These are phyloP conservation scores for Ormyrus pomaceus DNA, from an alignment of 2,888 invertebrate genomes.

Conservation along the genomic window DNA sequence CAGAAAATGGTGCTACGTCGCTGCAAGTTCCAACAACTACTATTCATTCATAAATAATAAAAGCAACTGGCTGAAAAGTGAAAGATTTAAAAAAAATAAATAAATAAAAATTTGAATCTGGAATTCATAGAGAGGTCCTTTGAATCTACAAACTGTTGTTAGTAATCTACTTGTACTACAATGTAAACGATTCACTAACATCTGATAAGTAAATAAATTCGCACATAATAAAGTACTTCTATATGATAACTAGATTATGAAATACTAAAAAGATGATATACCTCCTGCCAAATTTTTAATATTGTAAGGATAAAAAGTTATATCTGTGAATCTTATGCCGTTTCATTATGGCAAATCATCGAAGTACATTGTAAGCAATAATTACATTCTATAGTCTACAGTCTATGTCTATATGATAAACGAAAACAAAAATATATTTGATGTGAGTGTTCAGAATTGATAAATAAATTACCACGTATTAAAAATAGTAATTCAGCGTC, in stretches of 20 bases:
- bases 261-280: slow-evolving; percentile 33
- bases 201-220: too few species aligned
- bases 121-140: slow-evolving; percentile 2
- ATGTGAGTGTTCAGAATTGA: slow-evolving; percentile 46
- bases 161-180: too few species aligned
- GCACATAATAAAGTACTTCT: too few species aligned
- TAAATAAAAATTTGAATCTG: slow-evolving; percentile 6
- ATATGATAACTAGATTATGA: background rate
- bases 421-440: slow-evolving; percentile 48
- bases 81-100: slow-evolving; percentile 2
- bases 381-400: slow-evolving; percentile 51
- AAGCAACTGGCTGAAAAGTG: slow-evolving; percentile 1
- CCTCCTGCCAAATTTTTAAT: slow-evolving; percentile 52
- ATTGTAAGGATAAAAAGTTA: slow-evolving; percentile 35
- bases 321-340: slow-evolving; percentile 43
- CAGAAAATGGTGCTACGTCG: slow-evolving; percentile 42
- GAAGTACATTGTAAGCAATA: slow-evolving; percentile 54
- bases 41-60: slow-evolving; percentile 20
- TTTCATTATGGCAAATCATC: slow-evolving; percentile 44
- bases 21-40: slow-evolving; percentile 36
- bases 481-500: slow-evolving; percentile 36
- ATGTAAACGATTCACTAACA: too few species aligned
- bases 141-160: too few species aligned
- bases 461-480: slow-evolving; percentile 34
- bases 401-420: slow-evolving; percentile 47